Conservation (phyloP, 2,797 vertebrate genomes). For the Gymnodraco acuticeps region DNA sequence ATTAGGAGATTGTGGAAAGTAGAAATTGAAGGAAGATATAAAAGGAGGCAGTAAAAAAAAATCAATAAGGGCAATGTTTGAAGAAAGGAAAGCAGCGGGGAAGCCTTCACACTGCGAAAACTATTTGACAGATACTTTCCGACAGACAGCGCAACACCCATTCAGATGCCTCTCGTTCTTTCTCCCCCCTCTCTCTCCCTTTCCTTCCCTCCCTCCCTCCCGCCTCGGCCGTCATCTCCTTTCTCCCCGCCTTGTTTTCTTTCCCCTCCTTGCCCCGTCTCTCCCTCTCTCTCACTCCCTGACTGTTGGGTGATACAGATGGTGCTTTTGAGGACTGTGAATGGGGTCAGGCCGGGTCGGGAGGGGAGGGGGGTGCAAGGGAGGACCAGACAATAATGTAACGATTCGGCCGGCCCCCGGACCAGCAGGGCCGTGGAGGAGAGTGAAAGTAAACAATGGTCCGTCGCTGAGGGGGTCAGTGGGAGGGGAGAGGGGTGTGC, state of each 20-base stretch:
- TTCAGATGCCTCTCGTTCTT: conserved; percentile 72
- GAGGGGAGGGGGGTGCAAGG: conserved; percentile 62
- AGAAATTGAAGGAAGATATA: conserved; percentile 68
- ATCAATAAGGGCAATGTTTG: conserved; percentile 79
- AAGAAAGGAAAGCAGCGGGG: conserved; percentile 73
- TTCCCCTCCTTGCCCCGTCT: conserved; percentile 71
- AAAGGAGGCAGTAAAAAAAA: conserved; percentile 68
- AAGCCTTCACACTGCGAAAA: conserved; percentile 76
- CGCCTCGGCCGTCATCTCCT: conserved; percentile 68
- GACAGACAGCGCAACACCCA: conserved; percentile 74
- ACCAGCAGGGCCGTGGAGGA: conserved; percentile 82
- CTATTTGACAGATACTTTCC: conserved; percentile 80
- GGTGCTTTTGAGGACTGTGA: conserved; percentile 87
- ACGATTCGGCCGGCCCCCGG: conserved; percentile 77
- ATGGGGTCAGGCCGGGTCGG: conserved; percentile 86
- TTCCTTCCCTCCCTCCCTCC: conserved; percentile 48
- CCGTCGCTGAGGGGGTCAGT: conserved; percentile 74
- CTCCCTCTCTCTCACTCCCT: conserved; percentile 75
- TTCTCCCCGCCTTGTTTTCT: conserved; percentile 75
- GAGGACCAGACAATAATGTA: conserved; percentile 88
- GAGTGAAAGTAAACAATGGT: conserved; percentile 88
- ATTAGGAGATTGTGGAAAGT: conserved; percentile 68
- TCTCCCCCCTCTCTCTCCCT: conserved; percentile 34
- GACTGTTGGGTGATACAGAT: conserved; percentile 90
- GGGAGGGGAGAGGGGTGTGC: conserved; percentile 69